Evolutionary conservation across 2,113 vertebrate genomes (phyloP), one percentile per base, ranked within the genome.

Genomic region (Papio anubis): DNA sequence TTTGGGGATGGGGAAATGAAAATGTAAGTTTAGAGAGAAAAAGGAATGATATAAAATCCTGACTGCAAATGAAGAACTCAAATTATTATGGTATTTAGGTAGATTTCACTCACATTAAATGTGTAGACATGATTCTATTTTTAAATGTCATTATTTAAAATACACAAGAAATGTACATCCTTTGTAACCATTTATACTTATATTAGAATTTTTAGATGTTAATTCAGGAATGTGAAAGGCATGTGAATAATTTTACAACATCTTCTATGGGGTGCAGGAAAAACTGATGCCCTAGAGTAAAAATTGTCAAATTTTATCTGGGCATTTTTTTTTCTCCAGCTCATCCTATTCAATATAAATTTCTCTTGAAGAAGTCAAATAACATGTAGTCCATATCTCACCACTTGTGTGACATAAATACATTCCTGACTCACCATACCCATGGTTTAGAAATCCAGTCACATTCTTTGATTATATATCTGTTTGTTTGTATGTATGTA

Each of bases 91-190:
- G 4, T 55, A 40, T 94, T 97, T 90, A 79, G 35, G 90, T 70
- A 91, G n/a, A 55, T 83, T 43, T 96, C 40, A 61, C 61, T 90
- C n/a, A 88, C 10, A 90, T 72, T 87, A 92, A 95, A 84, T 21
- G 55, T 32, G 27, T 92, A 72, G 76, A 35, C 75, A 81, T 18
- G 82, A 43, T 88, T 97, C 21, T 81, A 66, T 90, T 94, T 95
- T 25, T 66, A 78, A 93, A 83, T 92, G 16, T 32, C 10, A 88
- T 92, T 93, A 81, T 95, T 97, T 75, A 86, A 97, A 97, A 89
- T 48, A 57, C 25, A 85, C 35, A 92, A 93, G 13, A 96, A 90
- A 57, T 64, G 52, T 13, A 73, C 50, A 76, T 88, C 5, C 17
- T 93, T 96, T 93, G 12, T 35, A 85, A 50, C 30, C 21, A 87